Conservation (phyloP, 1,140 invertebrate genomes). For the Ylistrum balloti region DNA sequence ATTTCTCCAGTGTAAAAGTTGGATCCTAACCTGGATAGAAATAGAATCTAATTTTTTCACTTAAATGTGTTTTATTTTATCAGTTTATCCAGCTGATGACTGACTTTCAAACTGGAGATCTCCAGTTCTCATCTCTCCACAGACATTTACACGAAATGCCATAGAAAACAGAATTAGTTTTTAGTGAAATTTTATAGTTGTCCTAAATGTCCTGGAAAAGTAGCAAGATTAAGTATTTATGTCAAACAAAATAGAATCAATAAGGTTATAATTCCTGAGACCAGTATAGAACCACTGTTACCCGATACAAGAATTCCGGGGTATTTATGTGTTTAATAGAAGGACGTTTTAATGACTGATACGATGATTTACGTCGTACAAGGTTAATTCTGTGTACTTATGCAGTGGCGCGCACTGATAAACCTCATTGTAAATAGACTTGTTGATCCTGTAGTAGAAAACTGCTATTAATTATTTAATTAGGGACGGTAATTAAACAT, state of each 20-base stretch:
- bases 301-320: background rate
- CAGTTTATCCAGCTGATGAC: too few relatives aligned
- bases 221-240: background rate
- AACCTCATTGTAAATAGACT: background rate
- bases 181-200: background rate
- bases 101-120: too few relatives aligned
- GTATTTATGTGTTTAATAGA: background rate
- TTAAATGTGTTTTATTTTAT: too few relatives aligned
- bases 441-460: conserved; percentile 5
- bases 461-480: background rate
- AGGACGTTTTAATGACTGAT: background rate
- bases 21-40: too few relatives aligned
- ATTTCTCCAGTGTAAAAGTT: too few relatives aligned
- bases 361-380: background rate
- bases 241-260: background rate
- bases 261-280: background rate
- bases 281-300: background rate
- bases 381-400: background rate
- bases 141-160: too few relatives aligned
- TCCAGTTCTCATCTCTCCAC: too few relatives aligned
- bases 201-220: background rate
- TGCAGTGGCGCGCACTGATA: background rate
- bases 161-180: too few relatives aligned
- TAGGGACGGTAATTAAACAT: conserved; percentile 21
- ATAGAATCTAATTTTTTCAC: too few relatives aligned